Conservation (phyloP, 1,140 invertebrate genomes). For the Pseudomyrmex flavicornis region DNA sequence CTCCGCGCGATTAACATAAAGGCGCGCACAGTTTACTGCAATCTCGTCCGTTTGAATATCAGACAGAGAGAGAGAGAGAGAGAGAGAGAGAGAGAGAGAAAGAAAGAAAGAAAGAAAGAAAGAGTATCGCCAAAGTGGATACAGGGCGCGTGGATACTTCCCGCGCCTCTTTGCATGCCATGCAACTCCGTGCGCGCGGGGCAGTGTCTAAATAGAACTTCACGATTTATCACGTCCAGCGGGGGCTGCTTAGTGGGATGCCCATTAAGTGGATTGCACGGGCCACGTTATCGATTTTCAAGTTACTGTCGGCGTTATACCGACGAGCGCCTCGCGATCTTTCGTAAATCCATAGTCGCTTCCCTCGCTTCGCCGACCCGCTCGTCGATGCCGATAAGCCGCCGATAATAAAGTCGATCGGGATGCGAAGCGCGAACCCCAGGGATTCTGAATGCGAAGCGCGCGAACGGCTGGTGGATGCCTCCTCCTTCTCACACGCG, state of each 20-base stretch:
- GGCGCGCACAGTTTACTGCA: not conserved
- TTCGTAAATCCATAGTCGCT: conserved; percentile 47
- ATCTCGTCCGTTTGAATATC: not conserved
- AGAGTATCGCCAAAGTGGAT: conserved; percentile 14
- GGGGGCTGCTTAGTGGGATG: conserved; percentile 68
- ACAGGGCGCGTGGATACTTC: not conserved
- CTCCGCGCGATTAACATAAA: conserved; percentile 37
- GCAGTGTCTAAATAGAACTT: conserved; percentile 68
- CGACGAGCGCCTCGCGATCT: conserved; percentile 56
- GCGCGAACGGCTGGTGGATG: not conserved
- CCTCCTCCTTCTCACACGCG: not conserved
- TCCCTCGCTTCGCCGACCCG: not conserved
- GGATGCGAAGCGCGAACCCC: conserved; percentile 1
- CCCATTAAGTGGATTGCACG: conserved; percentile 71
- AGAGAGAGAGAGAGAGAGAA: not conserved
- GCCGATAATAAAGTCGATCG: conserved; percentile 46
- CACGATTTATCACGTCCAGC: conserved; percentile 69
- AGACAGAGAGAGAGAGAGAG: not conserved
- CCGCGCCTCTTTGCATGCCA: conserved; percentile 5
- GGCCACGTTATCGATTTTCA: conserved; percentile 67
- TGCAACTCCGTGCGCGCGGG: not conserved
- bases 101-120: too few species aligned
- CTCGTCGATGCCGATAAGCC: conserved; percentile 2
- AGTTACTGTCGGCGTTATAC: conserved; percentile 26
- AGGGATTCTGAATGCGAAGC: not conserved